phyloP scores from a whole-genome alignment of 2,888 invertebrate genomes.

The Ephialtes manifestator region DNA sequence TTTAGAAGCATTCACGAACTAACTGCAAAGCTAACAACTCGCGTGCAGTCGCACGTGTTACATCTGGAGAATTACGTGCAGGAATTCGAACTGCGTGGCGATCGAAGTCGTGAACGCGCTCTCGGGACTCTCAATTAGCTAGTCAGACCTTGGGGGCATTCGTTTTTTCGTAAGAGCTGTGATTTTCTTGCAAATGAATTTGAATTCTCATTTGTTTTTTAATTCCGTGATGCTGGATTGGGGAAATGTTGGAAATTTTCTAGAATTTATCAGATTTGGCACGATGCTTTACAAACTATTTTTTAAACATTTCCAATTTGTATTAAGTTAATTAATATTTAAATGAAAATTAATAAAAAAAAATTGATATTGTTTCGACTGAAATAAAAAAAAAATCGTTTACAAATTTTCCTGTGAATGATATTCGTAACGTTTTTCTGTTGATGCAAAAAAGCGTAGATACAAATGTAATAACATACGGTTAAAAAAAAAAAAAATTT shows the following conservation, averaged over 20 bases:
- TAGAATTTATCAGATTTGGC: background rate
- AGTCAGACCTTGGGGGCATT: background rate
- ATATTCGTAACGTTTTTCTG: no score
- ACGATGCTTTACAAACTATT: no score
- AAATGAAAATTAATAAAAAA: background rate
- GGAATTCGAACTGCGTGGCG: constrained; percentile 58
- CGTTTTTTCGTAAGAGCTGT: background rate
- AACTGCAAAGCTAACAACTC: constrained; percentile 28
- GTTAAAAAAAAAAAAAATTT: no score
- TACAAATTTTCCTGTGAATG: no score
- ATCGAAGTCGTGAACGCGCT: constrained; percentile 6
- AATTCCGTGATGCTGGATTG: background rate
- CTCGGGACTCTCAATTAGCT: constrained; percentile 52
- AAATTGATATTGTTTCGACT: no score
- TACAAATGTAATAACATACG: no score
- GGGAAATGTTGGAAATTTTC: background rate
- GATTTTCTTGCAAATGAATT: background rate
- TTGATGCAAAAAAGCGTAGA: no score
- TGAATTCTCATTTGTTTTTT: background rate
- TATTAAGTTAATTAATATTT: no score
- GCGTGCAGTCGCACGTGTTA: constrained; percentile 43
- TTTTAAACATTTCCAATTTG: background rate
- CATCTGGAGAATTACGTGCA: constrained; percentile 59
- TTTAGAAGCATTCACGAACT: background rate
- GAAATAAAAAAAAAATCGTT: no score